Percentiles rank a stretch among this genome's conserved stretches.
Conservation (phyloP, 2,113 vertebrate genomes). For the Marmota monax region DNA sequence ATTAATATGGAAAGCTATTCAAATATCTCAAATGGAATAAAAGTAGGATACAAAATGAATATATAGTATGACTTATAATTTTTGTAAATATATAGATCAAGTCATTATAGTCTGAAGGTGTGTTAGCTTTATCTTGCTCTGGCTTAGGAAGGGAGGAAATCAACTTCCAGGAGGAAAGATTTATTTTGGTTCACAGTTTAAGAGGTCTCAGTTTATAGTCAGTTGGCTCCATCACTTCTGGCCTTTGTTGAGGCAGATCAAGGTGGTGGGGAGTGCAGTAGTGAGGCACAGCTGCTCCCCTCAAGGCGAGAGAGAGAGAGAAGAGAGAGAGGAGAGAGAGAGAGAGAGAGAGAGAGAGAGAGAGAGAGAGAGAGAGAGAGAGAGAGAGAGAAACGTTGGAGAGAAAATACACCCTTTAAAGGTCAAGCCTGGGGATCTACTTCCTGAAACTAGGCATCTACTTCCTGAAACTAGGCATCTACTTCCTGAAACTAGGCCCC, state of each 20-base stretch:
- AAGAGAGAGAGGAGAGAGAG: background rate
- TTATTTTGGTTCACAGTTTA: background rate
- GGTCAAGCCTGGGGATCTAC: background rate
- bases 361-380: too few relatives aligned
- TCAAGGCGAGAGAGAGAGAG: background rate
- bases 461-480: background rate
- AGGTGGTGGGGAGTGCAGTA: background rate
- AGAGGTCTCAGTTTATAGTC: background rate
- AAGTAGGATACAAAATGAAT: background rate
- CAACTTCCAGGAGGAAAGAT: background rate
- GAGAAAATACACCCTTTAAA: background rate
- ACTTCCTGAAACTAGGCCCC: background rate
- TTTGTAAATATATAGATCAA: constrained; percentile 36
- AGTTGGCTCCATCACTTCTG: background rate
- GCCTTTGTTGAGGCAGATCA: background rate
- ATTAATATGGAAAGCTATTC: background rate
- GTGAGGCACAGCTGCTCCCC: background rate
- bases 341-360: background rate
- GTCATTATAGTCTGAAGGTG: background rate
- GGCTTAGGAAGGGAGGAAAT: background rate
- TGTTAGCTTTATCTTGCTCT: background rate
- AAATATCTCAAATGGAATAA: constrained; percentile 45
- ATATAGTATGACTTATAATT: background rate
- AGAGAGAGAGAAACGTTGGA: background rate
- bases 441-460: background rate